These are phyloP conservation scores for Phasianus colchicus DNA, from an alignment of 2,113 vertebrate species.

Conservation along the genomic window DNA sequence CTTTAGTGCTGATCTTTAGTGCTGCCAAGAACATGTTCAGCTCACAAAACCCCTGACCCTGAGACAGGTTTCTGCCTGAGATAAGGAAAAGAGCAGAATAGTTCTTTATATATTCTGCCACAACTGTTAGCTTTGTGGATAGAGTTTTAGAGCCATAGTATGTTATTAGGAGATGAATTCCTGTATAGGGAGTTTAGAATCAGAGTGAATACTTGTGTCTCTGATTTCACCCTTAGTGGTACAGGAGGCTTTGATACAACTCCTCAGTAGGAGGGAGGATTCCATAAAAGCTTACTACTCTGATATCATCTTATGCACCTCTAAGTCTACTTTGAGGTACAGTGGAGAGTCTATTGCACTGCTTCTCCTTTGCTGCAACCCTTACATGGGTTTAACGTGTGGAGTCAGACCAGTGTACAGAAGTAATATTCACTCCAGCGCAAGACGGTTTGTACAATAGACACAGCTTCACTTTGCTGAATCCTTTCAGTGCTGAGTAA, in stretches of 20 bases:
- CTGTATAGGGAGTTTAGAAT: not conserved
- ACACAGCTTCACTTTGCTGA: not conserved
- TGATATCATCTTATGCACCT: not conserved
- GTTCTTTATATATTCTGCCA: not conserved
- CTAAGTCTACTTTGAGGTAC: not conserved
- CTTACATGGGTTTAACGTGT: not conserved
- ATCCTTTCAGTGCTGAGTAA: not conserved
- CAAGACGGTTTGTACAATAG: not conserved
- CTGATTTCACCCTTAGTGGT: not conserved
- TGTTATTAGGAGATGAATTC: not conserved
- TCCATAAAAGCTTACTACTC: not conserved
- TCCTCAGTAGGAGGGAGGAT: not conserved
- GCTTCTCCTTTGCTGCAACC: not conserved
- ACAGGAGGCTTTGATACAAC: not conserved
- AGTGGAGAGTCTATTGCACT: not conserved
- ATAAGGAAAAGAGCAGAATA: not conserved
- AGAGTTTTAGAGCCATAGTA: not conserved
- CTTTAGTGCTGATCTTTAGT: not conserved
- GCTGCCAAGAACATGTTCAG: not conserved
- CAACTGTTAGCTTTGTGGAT: slow-evolving; percentile 14
- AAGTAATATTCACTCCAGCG: not conserved
- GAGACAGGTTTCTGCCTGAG: not conserved
- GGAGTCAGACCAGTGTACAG: not conserved
- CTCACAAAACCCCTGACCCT: not conserved
- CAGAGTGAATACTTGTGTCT: not conserved